These are phyloP conservation scores for Phyllotreta striolata DNA, from an alignment of 2,888 invertebrate species.

Conservation along the genomic window DNA sequence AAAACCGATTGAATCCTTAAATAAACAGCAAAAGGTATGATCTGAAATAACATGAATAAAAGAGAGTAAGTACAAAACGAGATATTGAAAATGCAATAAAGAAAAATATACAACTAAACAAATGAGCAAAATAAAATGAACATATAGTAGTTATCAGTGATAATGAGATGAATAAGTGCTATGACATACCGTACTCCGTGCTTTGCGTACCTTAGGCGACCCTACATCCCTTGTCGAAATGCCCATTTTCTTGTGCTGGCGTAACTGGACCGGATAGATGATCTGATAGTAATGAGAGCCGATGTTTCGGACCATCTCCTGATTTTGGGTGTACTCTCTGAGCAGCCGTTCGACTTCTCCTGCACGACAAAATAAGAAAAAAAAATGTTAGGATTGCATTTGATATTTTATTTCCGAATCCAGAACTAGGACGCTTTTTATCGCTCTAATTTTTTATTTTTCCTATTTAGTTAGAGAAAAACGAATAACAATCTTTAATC, in stretches of 20 bases:
- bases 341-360: conserved; percentile 92
- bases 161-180: conserved; percentile 56
- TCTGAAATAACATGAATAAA: too few species aligned
- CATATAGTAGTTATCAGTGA: conserved; percentile 1
- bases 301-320: conserved; percentile 90
- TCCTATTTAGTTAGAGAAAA: too few species aligned
- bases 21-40: too few species aligned
- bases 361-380: conserved; percentile 60
- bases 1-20: too few species aligned
- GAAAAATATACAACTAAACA: too few species aligned
- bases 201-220: conserved; percentile 81
- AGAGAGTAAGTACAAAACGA: too few species aligned
- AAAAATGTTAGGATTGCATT: conserved; percentile 11
- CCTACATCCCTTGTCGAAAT: conserved; percentile 92
- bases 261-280: conserved; percentile 92
- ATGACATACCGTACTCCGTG: conserved; percentile 67
- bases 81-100: too few species aligned
- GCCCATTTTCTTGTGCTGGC: conserved; percentile 96
- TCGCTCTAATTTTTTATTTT: too few species aligned
- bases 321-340: conserved; percentile 90
- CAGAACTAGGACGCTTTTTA: neutral
- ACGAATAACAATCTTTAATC: conserved; percentile 7
- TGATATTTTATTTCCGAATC: neutral
- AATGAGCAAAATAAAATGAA: too few species aligned
- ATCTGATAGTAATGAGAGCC: conserved; percentile 93